Evolutionary conservation across 2,797 vertebrate genomes (phyloP).

Genomic region (Cuculus canorus): DNA sequence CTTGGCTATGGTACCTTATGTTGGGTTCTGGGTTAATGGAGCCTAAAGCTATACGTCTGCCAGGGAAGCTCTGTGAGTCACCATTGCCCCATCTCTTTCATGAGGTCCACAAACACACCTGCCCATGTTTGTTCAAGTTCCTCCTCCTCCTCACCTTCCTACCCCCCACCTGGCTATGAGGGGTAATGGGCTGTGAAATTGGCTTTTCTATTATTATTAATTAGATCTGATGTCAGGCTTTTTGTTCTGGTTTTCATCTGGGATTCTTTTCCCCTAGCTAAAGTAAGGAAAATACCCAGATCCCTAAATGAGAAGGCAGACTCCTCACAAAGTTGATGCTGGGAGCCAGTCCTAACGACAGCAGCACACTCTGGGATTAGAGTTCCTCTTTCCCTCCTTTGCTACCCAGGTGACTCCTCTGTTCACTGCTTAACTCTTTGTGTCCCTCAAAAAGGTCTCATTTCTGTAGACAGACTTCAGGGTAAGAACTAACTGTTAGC

Average conservation of each 20-base stretch:
- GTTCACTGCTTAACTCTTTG: not conserved
- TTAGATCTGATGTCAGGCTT: slow-evolving; percentile 68
- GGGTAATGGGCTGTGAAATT: slow-evolving; percentile 79
- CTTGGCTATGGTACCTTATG: slow-evolving; percentile 60
- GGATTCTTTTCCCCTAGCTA: not conserved
- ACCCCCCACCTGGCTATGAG: slow-evolving; percentile 50
- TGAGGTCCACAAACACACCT: slow-evolving; percentile 51
- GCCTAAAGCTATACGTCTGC: slow-evolving; percentile 52
- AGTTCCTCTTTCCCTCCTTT: not conserved
- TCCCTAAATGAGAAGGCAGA: not conserved
- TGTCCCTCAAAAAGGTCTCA: not conserved
- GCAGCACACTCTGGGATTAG: not conserved
- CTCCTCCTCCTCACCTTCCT: slow-evolving; percentile 55
- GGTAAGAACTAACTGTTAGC: not conserved
- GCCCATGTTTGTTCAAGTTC: slow-evolving; percentile 69
- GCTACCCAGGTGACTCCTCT: not conserved
- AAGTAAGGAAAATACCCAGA: slow-evolving; percentile 20
- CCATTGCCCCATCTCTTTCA: not conserved
- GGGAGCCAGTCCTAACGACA: not conserved
- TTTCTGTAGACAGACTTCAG: not conserved
- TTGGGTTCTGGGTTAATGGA: slow-evolving; percentile 67
- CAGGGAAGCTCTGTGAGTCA: slow-evolving; percentile 31
- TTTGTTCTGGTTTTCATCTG: slow-evolving; percentile 39
- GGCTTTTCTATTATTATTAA: slow-evolving; percentile 80
- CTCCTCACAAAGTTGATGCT: not conserved